A percentile compares a stretch with the other conserved stretches of the same genome.
These are phyloP conservation scores for Copidosoma aretas DNA, from an alignment of 2,888 invertebrate species.

Conservation along the genomic window DNA sequence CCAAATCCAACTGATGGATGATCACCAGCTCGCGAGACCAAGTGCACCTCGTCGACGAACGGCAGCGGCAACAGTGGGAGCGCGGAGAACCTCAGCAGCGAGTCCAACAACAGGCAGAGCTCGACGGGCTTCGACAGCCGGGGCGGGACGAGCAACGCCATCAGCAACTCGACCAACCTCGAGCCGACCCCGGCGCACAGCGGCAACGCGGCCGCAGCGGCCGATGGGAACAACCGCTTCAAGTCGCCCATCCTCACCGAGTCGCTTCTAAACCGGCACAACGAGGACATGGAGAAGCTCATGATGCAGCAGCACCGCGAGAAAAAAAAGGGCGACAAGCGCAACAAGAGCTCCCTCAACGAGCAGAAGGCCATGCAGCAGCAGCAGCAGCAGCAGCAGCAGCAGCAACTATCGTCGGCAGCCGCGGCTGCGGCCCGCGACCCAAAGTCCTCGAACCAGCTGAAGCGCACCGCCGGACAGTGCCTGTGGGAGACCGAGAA, in stretches of 20 bases:
- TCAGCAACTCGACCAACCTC: constrained; percentile 53
- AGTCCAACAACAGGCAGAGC: constrained; percentile 68
- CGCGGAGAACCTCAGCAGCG: constrained; percentile 68
- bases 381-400: constrained; percentile 58
- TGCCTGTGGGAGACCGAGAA: constrained; percentile 69
- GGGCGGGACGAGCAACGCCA: constrained; percentile 64
- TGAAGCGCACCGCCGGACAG: constrained; percentile 70
- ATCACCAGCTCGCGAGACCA: constrained; percentile 51
- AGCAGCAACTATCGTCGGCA: constrained; percentile 57
- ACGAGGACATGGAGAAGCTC: constrained; percentile 81
- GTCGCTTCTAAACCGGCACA: constrained; percentile 71
- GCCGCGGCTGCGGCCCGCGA: neutral
- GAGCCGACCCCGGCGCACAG: constrained; percentile 1
- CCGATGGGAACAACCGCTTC: constrained; percentile 58
- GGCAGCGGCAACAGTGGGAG: constrained; percentile 69
- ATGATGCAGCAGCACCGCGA: constrained; percentile 76
- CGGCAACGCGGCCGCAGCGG: neutral
- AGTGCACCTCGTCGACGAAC: constrained; percentile 63
- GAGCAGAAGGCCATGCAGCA: constrained; percentile 54
- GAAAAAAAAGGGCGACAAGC: constrained; percentile 64
- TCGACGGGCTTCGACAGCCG: constrained; percentile 59
- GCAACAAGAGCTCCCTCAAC: constrained; percentile 61
- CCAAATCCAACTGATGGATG: no score
- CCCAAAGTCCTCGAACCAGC: constrained; percentile 45
- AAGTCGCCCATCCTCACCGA: constrained; percentile 69